Evolutionary conservation across 2,113 vertebrate species (phyloP).

Genomic region (Menidia beryllina): DNA sequence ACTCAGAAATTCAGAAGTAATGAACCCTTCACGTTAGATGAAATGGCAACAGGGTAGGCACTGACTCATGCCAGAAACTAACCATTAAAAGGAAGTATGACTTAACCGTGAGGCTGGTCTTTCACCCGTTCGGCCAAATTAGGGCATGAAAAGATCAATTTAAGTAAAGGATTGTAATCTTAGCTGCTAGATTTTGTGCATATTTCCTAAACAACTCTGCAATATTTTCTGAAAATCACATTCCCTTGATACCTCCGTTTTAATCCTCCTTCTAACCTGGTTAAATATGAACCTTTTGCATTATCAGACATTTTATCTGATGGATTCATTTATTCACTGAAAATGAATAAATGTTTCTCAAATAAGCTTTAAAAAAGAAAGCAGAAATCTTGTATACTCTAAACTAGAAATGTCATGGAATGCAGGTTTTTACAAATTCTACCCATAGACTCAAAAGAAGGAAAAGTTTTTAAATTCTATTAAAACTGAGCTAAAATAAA

Average conservation of each 20-base stretch:
- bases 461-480: background rate
- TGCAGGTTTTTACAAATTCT: background rate
- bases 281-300: too few species aligned
- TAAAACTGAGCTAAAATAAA: conserved; percentile 8
- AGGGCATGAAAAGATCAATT: background rate
- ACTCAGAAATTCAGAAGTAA: conserved; percentile 40
- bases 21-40: conserved; percentile 11
- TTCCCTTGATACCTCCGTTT: background rate
- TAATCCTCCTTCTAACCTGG: too few species aligned
- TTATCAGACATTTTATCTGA: too few species aligned
- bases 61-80: conserved; percentile 57
- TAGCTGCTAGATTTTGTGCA: background rate
- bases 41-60: background rate
- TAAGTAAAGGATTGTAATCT: background rate
- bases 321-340: background rate
- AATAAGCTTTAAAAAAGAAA: background rate
- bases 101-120: background rate
- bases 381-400: background rate
- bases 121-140: conserved; percentile 20
- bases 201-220: background rate
- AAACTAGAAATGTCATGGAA: background rate
- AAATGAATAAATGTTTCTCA: background rate
- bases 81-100: conserved; percentile 35
- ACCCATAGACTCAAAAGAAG: background rate
- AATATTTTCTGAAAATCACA: background rate